Evolutionary conservation across 2,888 invertebrate genomes (phyloP), one percentile per base, ranked within the genome.

Genomic region (Sarcophaga variegata): DNA sequence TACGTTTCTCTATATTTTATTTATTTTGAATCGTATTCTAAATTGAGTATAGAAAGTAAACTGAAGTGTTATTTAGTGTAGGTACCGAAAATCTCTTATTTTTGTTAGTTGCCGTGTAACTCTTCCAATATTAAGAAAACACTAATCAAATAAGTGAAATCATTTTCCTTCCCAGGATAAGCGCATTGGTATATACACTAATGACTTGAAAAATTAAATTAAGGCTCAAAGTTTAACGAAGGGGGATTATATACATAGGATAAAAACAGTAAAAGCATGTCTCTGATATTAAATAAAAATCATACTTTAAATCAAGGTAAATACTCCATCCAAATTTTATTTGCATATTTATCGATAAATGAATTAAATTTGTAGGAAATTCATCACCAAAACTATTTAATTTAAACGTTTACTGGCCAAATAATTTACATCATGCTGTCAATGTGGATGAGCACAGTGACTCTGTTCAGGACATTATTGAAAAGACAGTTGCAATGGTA

Each of bases 381-480:
- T 25, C 71, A 59, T 80, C 83, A 45, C 59, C 77, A 45, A 79
- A 74, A 84, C 49, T 87, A 67, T 81, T 78, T 62, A 87, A 87
- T 84, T 84, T 87, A 22, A 87, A 87, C 60, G 87, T 87, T 66
- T 87, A 87, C 45, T 87, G 87, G 87, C 87, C 87, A 5, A 87
- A 87, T 63, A 84, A 87, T 63, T 67, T 79, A 17, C 87, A 87
- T 71, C 87, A 87, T 87, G 75, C 81, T 22, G 87, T 87, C 76
- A 76, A 76, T 76, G 81, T 87, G 47, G 87, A 87, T 59, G 84
- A 84, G 64, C 87, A 84, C 17, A 87, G 75, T 81, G 87, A 87
- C 20, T 84, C 87, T 1, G 87, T 87, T 47, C 87, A 87, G 27
- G 69, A 87, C 10, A 84, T 87, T 27, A 87, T 87, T 63, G 84